Conservation (phyloP, 2,797 vertebrate species). For the Rhabdomys pumilio region DNA sequence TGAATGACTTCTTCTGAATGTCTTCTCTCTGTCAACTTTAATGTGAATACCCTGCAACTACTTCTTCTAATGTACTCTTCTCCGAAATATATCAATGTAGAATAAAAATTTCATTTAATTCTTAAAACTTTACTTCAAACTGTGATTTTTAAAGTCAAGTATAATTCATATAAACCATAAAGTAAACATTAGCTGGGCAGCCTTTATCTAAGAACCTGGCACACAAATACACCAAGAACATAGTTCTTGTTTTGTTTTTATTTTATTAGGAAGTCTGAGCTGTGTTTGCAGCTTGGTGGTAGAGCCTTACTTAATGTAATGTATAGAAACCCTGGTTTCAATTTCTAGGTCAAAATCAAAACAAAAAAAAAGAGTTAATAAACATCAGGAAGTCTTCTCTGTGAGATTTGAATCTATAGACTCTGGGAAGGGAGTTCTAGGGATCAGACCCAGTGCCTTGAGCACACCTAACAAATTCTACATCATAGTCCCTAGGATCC, state of each 20-base stretch:
- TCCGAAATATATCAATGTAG: conserved; percentile 49
- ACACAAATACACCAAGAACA: not conserved
- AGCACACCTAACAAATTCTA: not conserved
- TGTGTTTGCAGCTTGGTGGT: not conserved
- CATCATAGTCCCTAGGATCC: not conserved
- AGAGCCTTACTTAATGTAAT: not conserved
- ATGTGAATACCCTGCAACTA: conserved; percentile 36
- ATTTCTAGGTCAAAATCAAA: not conserved
- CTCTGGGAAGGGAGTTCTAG: too few relatives aligned
- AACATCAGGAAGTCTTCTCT: conserved; percentile 27
- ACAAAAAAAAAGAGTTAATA: not conserved
- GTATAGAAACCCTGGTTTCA: not conserved
- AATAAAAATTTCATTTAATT: conserved; percentile 59
- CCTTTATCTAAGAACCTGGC: conserved; percentile 24
- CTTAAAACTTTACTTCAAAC: conserved; percentile 56
- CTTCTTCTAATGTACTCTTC: not conserved
- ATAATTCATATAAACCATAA: conserved; percentile 31
- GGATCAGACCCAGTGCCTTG: not conserved
- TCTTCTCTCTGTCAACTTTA: conserved; percentile 21
- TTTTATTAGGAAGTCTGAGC: conserved; percentile 20
- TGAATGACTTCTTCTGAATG: not conserved
- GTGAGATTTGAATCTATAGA: conserved; percentile 52
- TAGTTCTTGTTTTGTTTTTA: conserved; percentile 46
- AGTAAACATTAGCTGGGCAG: conserved; percentile 15
- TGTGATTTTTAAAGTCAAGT: not conserved